Evolutionary conservation across 2,113 vertebrate genomes (phyloP).

Genomic region (Capreolus pygargus): DNA sequence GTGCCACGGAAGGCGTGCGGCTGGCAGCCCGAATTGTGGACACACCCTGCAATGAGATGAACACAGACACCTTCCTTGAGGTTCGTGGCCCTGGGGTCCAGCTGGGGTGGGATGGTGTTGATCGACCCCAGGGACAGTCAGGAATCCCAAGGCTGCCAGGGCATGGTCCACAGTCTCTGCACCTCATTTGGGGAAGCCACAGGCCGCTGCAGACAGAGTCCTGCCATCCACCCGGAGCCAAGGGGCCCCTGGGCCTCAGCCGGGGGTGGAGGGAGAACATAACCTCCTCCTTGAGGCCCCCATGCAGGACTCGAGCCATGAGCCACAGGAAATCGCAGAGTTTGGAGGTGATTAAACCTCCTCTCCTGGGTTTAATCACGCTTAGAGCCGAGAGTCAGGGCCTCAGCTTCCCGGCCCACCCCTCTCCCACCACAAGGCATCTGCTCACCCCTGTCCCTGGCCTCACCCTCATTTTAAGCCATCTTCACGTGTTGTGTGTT

Average conservation of each 20-base stretch:
- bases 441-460: background rate
- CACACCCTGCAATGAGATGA: slow-evolving; percentile 97
- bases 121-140: background rate
- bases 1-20: slow-evolving; percentile 90
- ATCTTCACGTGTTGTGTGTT: background rate
- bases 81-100: slow-evolving; percentile 70
- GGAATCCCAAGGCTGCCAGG: background rate
- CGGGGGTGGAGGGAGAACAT: background rate
- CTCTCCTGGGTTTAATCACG: background rate
- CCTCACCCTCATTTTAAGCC: background rate
- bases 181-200: accelerated
- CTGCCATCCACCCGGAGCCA: background rate
- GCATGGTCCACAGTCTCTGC: background rate
- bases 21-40: slow-evolving; percentile 97
- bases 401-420: background rate
- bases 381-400: background rate
- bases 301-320: background rate
- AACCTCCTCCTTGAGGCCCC: background rate
- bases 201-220: accelerated
- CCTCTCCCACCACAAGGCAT: background rate
- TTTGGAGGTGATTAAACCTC: background rate
- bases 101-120: background rate
- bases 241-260: background rate
- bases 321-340: background rate
- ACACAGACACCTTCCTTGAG: slow-evolving; percentile 93